Conservation (phyloP, 2,797 vertebrate genomes). For the Agapornis canus region DNA sequence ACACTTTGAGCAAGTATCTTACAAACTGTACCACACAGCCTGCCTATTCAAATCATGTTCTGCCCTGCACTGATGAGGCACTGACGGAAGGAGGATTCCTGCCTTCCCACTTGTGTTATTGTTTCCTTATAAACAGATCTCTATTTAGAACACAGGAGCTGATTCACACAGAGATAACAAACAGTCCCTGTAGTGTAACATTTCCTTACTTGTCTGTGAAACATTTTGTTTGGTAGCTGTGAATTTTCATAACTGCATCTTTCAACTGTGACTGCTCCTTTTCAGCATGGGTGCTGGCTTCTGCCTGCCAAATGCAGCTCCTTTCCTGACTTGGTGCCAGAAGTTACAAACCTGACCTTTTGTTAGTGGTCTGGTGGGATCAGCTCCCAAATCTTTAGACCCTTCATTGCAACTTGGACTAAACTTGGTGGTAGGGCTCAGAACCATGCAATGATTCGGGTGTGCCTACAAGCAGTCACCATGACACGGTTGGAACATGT, state of each 20-base stretch:
- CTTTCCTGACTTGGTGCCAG: neutral
- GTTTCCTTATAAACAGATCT: neutral
- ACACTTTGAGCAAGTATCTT: neutral
- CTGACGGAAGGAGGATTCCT: neutral
- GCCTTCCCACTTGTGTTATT: neutral
- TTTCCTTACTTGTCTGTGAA: neutral
- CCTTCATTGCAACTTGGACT: neutral
- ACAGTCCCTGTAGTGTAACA: neutral
- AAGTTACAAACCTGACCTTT: neutral
- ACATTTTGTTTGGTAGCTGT: neutral
- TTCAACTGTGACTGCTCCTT: neutral
- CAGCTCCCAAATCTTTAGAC: neutral
- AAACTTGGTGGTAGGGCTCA: neutral
- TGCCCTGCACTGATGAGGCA: neutral
- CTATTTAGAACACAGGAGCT: neutral
- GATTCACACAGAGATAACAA: neutral
- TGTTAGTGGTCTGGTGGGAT: neutral
- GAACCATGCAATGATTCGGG: neutral
- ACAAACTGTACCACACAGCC: neutral
- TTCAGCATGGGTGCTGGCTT: neutral
- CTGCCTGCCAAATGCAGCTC: neutral
- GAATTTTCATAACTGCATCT: neutral
- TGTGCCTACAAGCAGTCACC: neutral
- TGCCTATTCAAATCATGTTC: rapidly evolving
- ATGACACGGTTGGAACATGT: rapidly evolving